These are phyloP conservation scores for Neosilurus hyrtlii DNA, from an alignment of 2,797 vertebrate genomes.

Conservation along the genomic window DNA sequence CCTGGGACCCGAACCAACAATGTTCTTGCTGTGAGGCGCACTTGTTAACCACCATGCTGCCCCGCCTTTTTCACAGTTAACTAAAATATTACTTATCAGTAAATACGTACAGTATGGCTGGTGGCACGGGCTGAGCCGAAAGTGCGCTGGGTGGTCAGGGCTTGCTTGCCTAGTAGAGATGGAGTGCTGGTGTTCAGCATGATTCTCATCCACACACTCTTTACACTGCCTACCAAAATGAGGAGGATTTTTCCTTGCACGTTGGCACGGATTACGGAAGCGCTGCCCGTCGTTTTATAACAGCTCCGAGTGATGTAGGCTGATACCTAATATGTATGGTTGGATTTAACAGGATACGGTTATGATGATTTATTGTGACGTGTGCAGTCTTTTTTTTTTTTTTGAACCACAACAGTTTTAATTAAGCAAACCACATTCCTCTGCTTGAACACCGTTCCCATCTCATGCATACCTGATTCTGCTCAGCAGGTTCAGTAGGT, in stretches of 20 bases:
- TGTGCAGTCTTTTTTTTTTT: too few relatives aligned
- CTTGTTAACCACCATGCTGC: too few relatives aligned
- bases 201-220: neutral
- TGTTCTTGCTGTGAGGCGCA: too few relatives aligned
- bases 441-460: neutral
- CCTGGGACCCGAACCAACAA: too few relatives aligned
- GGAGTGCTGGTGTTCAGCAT: neutral
- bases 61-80: too few relatives aligned
- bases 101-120: neutral
- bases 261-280: neutral
- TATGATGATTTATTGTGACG: neutral
- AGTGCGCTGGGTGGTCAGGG: neutral
- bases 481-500: neutral
- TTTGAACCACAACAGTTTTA: neutral
- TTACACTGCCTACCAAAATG: neutral
- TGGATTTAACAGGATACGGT: neutral
- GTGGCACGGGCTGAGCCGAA: neutral
- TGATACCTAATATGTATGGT: neutral
- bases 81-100: neutral
- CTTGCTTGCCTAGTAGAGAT: neutral
- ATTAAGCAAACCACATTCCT: conserved; percentile 1
- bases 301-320: neutral
- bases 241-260: neutral
- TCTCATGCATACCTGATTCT: neutral
- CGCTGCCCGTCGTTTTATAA: neutral